Evolutionary conservation across 2,113 vertebrate genomes (phyloP).

Genomic region (Albula goreensis): DNA sequence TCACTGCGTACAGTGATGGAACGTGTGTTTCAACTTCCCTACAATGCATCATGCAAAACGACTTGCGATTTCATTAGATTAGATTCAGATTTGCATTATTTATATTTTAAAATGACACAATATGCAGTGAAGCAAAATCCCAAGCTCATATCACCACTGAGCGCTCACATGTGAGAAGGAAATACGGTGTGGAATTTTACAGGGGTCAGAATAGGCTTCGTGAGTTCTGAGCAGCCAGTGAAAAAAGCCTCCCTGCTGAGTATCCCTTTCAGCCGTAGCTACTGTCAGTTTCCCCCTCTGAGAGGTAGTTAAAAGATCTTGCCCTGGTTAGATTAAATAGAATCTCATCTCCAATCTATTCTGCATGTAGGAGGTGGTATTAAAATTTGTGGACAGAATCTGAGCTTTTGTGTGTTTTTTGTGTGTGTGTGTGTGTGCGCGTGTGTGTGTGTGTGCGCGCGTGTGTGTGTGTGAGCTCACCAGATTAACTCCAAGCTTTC

Average conservation of each 20-base stretch:
- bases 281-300: neutral
- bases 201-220: neutral
- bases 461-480: no score
- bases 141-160: neutral
- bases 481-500: neutral
- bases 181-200: neutral
- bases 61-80: neutral
- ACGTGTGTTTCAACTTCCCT: no score
- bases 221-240: neutral
- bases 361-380: neutral
- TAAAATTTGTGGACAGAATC: neutral
- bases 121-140: neutral
- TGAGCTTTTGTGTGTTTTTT: neutral
- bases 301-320: neutral
- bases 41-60: neutral
- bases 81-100: neutral
- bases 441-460: no score
- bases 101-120: neutral
- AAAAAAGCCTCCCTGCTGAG: neutral
- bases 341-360: neutral
- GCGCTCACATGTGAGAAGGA: neutral
- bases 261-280: neutral
- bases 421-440: neutral
- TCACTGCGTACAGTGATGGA: no score
- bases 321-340: neutral